A percentile compares a stretch with the other conserved stretches of the same genome.
phyloP scores from a whole-genome alignment of 1,140 invertebrate genomes.

The Psilanteris sp. region DNA sequence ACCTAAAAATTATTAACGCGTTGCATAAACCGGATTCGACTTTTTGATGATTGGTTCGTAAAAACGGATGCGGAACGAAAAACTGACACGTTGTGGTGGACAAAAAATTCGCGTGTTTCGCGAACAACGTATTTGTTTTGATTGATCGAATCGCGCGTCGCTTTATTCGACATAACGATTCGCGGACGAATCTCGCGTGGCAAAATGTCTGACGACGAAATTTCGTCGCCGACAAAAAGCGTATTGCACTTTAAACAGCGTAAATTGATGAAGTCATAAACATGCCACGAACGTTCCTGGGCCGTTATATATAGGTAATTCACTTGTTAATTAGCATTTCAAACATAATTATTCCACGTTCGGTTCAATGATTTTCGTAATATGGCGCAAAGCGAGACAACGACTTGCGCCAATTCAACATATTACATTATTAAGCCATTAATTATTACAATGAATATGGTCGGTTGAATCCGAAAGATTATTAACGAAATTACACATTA shows the following conservation, averaged over 20 bases:
- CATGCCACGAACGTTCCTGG: conserved; percentile 23
- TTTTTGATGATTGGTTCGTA: no score
- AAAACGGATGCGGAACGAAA: no score
- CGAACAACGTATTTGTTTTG: no score
- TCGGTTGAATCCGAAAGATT: background rate
- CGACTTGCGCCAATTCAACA: conserved; percentile 12
- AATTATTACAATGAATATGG: conserved; percentile 15
- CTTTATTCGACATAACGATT: no score
- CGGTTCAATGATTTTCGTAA: conserved; percentile 34
- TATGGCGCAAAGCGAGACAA: conserved; percentile 13
- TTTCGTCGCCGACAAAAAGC: no score
- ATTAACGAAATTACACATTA: no score
- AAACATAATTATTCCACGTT: conserved; percentile 49
- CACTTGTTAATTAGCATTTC: conserved; percentile 49
- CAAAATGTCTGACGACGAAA: no score
- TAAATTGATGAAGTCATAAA: conserved; percentile 44
- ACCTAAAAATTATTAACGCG: no score
- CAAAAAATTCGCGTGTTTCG: background rate
- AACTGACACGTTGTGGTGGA: no score
- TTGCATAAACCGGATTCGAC: no score
- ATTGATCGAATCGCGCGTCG: no score
- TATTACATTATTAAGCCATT: conserved; percentile 7
- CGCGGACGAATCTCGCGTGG: no score
- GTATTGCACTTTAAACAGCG: conserved; percentile 30
- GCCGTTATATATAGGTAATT: conserved; percentile 33